These are phyloP conservation scores for Ctenochaetus hawaiiensis DNA, from an alignment of 2,797 vertebrate species.

Conservation along the genomic window DNA sequence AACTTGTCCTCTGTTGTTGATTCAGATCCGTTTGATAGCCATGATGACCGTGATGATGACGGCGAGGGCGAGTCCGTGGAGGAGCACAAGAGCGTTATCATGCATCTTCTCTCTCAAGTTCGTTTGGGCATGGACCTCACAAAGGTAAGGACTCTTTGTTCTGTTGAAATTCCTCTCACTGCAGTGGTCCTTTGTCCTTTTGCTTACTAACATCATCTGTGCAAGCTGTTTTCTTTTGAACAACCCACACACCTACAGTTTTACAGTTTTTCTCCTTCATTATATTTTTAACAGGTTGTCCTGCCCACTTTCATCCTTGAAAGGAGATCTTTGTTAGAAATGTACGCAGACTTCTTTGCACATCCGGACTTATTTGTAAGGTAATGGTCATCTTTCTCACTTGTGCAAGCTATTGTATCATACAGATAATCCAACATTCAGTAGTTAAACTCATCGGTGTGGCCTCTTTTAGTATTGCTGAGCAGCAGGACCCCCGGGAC, in stretches of 20 bases:
- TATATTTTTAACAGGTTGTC: conserved; percentile 89
- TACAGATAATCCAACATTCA: background rate
- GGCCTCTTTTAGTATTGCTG: conserved; percentile 89
- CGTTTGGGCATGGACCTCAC: conserved; percentile 98
- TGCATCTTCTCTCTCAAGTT: conserved; percentile 98
- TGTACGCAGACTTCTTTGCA: conserved; percentile 99
- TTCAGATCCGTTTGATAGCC: conserved; percentile 93
- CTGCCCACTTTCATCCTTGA: conserved; percentile 98
- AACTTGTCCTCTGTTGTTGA: conserved; percentile 13
- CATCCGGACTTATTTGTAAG: conserved; percentile 98
- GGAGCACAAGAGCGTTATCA: conserved; percentile 99
- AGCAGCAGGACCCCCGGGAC: conserved; percentile 93
- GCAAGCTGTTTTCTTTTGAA: conserved; percentile 6
- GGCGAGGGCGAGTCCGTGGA: conserved; percentile 96
- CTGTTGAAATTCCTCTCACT: background rate
- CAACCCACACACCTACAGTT: conserved; percentile 9
- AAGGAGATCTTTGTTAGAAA: conserved; percentile 97
- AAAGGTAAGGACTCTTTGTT: conserved; percentile 88
- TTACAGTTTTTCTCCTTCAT: background rate
- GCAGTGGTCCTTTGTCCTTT: background rate
- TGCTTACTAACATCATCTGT: conserved; percentile 7
- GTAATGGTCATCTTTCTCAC: conserved; percentile 79
- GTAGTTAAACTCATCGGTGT: background rate
- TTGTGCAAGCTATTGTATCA: background rate
- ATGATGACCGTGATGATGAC: conserved; percentile 95